Percentiles rank a stretch among this genome's conserved stretches.
phyloP scores from a whole-genome alignment of 2,888 invertebrate species.

The Unio delphinus region DNA sequence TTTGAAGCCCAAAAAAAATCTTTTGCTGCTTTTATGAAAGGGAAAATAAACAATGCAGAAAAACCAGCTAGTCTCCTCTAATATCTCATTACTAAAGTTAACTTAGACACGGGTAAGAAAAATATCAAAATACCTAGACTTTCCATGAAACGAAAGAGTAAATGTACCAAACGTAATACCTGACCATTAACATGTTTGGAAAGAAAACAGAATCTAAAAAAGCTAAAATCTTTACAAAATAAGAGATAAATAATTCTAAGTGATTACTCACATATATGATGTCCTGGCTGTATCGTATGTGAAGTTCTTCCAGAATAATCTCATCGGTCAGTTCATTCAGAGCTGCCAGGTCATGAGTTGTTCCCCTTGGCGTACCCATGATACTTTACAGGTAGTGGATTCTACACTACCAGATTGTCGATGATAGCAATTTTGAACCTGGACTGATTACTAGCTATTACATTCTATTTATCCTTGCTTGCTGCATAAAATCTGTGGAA shows the following conservation, averaged over 20 bases:
- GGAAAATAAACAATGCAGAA: too few species aligned
- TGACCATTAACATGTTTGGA: background rate
- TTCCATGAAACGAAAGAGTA: background rate
- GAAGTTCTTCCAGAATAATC: slow-evolving; percentile 44
- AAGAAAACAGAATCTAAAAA: background rate
- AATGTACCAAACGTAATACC: background rate
- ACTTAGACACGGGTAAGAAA: too few species aligned
- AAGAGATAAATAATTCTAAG: background rate
- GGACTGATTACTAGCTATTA: too few species aligned
- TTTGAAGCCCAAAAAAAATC: too few species aligned
- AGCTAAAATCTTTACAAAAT: background rate
- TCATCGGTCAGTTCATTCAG: slow-evolving; percentile 46
- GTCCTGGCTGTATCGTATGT: slow-evolving; percentile 36
- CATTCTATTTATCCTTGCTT: too few species aligned
- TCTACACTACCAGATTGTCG: too few species aligned
- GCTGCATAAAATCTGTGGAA: too few species aligned
- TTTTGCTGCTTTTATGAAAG: too few species aligned
- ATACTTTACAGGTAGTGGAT: background rate
- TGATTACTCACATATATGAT: slow-evolving; percentile 50
- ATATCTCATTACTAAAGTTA: too few species aligned
- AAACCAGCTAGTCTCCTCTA: too few species aligned
- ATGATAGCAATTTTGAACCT: too few species aligned
- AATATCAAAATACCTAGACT: background rate
- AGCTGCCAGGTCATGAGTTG: slow-evolving; percentile 34
- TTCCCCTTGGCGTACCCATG: slow-evolving; percentile 33